Percentiles rank a stretch among this genome's conserved stretches.
These are phyloP conservation scores for Holothuria scabra DNA, from an alignment of 53 echinoderm and acorn worm genomes.

Conservation along the genomic window DNA sequence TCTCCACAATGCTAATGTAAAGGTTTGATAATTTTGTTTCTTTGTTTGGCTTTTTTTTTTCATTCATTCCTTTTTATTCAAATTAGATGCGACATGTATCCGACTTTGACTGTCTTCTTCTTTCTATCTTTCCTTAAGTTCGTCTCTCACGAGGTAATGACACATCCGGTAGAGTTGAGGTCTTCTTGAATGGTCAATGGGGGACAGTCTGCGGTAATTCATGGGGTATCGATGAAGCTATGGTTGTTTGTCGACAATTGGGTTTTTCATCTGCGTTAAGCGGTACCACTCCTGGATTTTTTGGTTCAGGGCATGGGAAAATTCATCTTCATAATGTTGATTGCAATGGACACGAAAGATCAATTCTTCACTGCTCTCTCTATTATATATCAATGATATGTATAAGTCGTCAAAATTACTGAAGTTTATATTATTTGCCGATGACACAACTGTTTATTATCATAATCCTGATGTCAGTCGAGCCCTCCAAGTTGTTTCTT, in stretches of 20 bases:
- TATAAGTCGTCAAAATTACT: too few relatives aligned
- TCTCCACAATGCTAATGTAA: too few relatives aligned
- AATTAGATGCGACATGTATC: too few relatives aligned
- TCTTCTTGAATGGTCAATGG: conserved; percentile 43
- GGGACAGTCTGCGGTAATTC: conserved; percentile 34
- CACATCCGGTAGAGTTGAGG: conserved; percentile 33
- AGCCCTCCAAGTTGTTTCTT: too few relatives aligned
- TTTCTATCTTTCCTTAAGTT: neutral
- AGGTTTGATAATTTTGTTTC: too few relatives aligned
- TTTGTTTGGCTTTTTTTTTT: too few relatives aligned
- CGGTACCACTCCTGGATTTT: neutral
- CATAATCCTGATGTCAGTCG: too few relatives aligned
- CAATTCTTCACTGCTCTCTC: neutral
- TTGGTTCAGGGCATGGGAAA: conserved; percentile 8
- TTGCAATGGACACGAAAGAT: conserved; percentile 21
- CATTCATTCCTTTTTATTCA: too few relatives aligned
- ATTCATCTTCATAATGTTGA: neutral
- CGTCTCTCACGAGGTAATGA: neutral
- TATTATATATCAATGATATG: too few relatives aligned
- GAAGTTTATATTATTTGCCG: too few relatives aligned
- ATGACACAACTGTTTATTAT: too few relatives aligned
- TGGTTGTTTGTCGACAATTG: conserved; percentile 38
- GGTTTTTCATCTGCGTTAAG: conserved; percentile 13
- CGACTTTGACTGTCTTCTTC: too few relatives aligned
- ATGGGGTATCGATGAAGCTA: conserved; percentile 27